Evolutionary conservation across 2,113 vertebrate species (phyloP).

Genomic region (Oreochromis aureus): DNA sequence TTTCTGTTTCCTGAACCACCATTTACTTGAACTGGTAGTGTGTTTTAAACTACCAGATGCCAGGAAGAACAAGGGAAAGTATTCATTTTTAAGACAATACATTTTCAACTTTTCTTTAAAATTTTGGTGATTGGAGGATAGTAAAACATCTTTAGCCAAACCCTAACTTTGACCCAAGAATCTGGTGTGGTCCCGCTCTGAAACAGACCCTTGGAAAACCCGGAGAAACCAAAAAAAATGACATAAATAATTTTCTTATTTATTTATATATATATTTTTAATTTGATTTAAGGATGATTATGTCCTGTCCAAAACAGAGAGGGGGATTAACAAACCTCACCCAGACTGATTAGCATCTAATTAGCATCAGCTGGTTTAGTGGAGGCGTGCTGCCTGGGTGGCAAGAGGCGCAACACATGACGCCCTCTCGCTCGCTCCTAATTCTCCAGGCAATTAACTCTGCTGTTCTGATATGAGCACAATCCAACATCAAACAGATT

Average conservation of each 20-base stretch:
- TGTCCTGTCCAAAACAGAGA: background rate
- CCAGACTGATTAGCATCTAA: background rate
- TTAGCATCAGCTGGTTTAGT: background rate
- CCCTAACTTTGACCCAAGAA: background rate
- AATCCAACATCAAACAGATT: background rate
- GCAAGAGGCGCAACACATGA: background rate
- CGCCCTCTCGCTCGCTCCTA: background rate
- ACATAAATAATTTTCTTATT: background rate
- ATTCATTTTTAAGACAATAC: background rate
- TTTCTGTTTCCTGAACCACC: background rate
- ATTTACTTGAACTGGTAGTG: background rate
- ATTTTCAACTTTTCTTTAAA: background rate
- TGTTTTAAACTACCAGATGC: background rate
- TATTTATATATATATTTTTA: background rate
- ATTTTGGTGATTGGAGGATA: background rate
- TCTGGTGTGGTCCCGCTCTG: background rate
- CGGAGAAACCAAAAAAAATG: accelerated
- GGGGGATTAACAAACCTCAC: background rate
- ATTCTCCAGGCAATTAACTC: background rate
- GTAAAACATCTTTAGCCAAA: background rate
- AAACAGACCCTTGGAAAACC: background rate
- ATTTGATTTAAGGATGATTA: background rate
- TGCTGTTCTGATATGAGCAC: no score
- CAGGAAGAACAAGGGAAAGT: background rate
- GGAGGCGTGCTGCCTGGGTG: accelerated